These are phyloP conservation scores for Lepidiolamprologus cunningtoni DNA, from an alignment of 2,113 vertebrate genomes.

Conservation along the genomic window DNA sequence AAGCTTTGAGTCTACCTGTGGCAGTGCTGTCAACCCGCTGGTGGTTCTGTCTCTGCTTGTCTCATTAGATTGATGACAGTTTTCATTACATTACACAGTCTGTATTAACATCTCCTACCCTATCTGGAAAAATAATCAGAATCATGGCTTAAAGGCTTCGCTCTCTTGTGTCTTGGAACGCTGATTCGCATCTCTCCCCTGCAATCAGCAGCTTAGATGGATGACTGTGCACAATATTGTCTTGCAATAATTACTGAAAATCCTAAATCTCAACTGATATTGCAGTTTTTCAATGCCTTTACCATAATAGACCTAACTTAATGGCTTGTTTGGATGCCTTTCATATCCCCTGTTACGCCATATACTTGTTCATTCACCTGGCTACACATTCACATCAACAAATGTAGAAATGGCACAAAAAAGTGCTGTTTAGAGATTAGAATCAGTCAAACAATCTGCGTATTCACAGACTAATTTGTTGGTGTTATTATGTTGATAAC, in stretches of 20 bases:
- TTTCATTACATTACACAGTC: conserved; percentile 36
- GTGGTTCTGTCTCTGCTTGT: conserved; percentile 20
- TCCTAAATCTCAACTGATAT: not conserved
- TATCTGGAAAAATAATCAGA: conserved; percentile 33
- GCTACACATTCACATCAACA: not conserved
- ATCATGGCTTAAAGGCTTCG: conserved; percentile 31
- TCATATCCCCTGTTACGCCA: not conserved
- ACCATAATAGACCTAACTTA: not conserved
- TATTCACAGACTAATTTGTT: conserved; percentile 2
- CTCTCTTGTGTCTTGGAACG: conserved; percentile 8
- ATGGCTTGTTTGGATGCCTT: not conserved
- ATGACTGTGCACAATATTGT: conserved; percentile 34
- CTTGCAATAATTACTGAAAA: conserved; percentile 29
- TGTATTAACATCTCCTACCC: conserved; percentile 37
- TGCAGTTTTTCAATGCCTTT: not conserved
- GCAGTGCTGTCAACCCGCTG: not conserved
- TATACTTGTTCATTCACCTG: not conserved
- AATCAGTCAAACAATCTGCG: conserved; percentile 6
- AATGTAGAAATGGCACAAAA: not conserved
- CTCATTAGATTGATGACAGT: conserved; percentile 43
- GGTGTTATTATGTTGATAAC: not conserved
- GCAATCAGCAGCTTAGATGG: conserved; percentile 7
- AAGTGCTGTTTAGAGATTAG: not conserved
- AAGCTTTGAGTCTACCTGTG: conserved; percentile 14
- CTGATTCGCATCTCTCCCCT: conserved; percentile 3